Conservation (phyloP, 1,140 invertebrate species). For the Globodera ellingtonae region DNA sequence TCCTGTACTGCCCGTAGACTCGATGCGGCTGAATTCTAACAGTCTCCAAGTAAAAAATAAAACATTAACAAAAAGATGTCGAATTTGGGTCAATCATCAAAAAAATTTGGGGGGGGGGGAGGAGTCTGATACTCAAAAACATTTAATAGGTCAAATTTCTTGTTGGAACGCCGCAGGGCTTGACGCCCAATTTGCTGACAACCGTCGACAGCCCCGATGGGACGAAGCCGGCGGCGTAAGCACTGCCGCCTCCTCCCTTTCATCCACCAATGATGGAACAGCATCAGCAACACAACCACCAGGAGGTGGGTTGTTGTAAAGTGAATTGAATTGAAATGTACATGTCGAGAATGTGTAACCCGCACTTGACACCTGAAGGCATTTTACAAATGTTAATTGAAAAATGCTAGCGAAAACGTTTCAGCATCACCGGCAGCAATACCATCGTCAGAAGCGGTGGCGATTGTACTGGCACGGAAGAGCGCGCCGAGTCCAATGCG, state of each 20-base stretch:
- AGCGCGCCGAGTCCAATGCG: not conserved
- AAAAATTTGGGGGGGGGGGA: too few relatives aligned
- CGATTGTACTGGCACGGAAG: not conserved
- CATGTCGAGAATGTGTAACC: not conserved
- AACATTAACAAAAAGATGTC: too few relatives aligned
- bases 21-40: not conserved
- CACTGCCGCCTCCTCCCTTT: not conserved
- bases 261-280: too few relatives aligned
- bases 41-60: constrained; percentile 23
- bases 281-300: too few relatives aligned
- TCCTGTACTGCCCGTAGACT: not conserved
- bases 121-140: not conserved
- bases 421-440: not conserved
- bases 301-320: too few relatives aligned
- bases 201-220: not conserved
- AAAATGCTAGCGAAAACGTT: too few relatives aligned
- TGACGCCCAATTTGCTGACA: not conserved
- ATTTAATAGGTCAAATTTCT: constrained; percentile 18
- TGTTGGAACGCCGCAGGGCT: constrained; percentile 17
- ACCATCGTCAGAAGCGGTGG: not conserved
- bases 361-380: not conserved
- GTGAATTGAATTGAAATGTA: too few relatives aligned
- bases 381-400: too few relatives aligned
- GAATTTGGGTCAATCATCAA: not conserved
- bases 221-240: not conserved